A percentile compares a stretch with the other conserved stretches of the same genome.
These are phyloP conservation scores for Calidris pugnax DNA, from an alignment of 2,113 vertebrate genomes.

Conservation along the genomic window DNA sequence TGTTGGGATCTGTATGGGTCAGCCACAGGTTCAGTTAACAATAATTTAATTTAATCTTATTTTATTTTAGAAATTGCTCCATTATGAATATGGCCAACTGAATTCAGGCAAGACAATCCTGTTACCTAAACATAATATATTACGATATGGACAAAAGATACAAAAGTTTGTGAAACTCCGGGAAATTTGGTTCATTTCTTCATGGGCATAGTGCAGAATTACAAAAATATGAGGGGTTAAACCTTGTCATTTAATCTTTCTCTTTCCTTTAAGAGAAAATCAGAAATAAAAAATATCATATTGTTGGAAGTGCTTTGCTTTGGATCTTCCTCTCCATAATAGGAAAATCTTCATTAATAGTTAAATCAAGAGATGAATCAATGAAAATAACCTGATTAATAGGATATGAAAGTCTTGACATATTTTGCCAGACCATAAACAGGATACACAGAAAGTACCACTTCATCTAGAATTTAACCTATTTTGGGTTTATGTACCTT, in stretches of 20 bases:
- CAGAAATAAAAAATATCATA: neutral
- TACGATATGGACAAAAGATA: neutral
- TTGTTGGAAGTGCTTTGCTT: neutral
- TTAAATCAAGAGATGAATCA: slow-evolving; percentile 41
- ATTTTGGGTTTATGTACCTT: neutral
- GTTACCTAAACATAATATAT: neutral
- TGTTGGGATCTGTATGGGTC: neutral
- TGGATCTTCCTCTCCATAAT: neutral
- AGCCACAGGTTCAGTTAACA: neutral
- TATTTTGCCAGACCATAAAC: neutral
- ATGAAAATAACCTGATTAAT: slow-evolving; percentile 47
- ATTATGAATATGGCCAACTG: neutral
- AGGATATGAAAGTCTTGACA: slow-evolving; percentile 17
- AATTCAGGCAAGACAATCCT: neutral
- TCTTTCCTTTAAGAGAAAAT: neutral
- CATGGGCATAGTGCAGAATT: neutral
- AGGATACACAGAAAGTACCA: neutral
- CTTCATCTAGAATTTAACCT: neutral
- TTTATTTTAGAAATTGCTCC: neutral
- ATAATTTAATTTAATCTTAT: neutral
- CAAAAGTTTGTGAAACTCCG: neutral
- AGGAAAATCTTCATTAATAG: slow-evolving; percentile 51
- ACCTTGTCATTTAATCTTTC: neutral
- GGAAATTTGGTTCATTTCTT: neutral
- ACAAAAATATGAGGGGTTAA: neutral